These are phyloP conservation scores for Gracilinanus agilis DNA, from an alignment of 2,113 vertebrate species.

Conservation along the genomic window DNA sequence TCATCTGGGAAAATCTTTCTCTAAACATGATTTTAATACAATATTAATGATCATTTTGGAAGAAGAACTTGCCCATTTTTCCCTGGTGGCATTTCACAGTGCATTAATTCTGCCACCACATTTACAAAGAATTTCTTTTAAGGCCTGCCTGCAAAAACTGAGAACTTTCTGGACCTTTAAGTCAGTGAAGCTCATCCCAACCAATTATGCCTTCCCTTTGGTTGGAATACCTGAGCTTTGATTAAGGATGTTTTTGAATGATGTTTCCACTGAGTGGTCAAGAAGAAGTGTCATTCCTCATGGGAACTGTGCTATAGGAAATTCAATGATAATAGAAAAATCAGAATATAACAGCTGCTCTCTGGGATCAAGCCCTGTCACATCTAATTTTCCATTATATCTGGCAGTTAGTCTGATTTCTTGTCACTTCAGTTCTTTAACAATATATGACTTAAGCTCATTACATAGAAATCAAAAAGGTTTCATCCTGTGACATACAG, in stretches of 20 bases:
- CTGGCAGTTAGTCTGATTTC: background rate
- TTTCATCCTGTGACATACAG: background rate
- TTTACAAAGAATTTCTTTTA: constrained; percentile 11
- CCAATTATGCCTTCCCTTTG: background rate
- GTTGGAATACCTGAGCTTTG: background rate
- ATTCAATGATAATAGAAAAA: constrained; percentile 12
- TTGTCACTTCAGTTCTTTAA: background rate
- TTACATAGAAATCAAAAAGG: background rate
- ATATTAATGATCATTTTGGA: constrained; percentile 67
- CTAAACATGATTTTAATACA: constrained; percentile 71
- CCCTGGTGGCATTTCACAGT: constrained; percentile 40
- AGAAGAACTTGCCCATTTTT: constrained; percentile 56
- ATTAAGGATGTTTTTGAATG: background rate
- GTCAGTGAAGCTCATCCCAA: background rate
- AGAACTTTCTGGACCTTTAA: background rate
- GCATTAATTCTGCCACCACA: constrained; percentile 59
- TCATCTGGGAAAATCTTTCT: constrained; percentile 54
- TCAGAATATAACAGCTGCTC: background rate
- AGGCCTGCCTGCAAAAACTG: constrained; percentile 14
- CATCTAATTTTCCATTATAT: background rate
- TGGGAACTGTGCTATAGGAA: background rate
- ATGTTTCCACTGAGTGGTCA: background rate
- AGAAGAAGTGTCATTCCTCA: constrained; percentile 2
- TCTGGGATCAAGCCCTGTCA: background rate
- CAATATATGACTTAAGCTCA: background rate